Evolutionary conservation across 2,113 vertebrate genomes (phyloP).

Genomic region (Bettongia penicillata): DNA sequence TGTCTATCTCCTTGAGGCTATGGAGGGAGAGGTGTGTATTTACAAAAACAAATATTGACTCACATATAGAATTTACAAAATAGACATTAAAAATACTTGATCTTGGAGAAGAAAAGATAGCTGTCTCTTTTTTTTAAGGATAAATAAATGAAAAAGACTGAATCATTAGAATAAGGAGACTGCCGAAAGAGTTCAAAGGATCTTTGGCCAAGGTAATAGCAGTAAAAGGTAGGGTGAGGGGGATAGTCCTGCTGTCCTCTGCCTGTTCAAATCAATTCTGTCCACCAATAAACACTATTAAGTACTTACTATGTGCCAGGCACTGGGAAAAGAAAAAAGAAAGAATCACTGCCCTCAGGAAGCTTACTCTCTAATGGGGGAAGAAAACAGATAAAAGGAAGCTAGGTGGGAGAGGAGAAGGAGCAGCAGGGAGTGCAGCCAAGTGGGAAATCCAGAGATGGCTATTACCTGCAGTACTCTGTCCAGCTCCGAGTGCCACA

Average conservation of each 20-base stretch:
- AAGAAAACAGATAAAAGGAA: background rate
- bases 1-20: too few species aligned
- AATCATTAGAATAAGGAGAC: too few species aligned
- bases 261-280: background rate
- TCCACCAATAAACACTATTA: constrained; percentile 2
- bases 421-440: background rate
- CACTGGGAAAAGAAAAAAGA: background rate
- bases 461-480: background rate
- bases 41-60: too few species aligned
- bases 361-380: background rate
- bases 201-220: too few species aligned
- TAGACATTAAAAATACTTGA: too few species aligned
- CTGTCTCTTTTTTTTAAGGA: too few species aligned
- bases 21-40: too few species aligned
- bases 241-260: background rate
- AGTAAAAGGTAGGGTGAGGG: too few species aligned
- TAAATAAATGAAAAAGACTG: too few species aligned
- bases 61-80: too few species aligned
- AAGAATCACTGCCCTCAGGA: background rate
- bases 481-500: background rate
- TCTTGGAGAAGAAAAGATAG: too few species aligned
- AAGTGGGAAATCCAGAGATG: background rate
- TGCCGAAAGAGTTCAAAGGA: too few species aligned
- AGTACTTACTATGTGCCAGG: background rate
- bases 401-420: background rate